phyloP scores from a whole-genome alignment of 92 coral and sea anemone species.

The Palythoa caribaeorum region DNA sequence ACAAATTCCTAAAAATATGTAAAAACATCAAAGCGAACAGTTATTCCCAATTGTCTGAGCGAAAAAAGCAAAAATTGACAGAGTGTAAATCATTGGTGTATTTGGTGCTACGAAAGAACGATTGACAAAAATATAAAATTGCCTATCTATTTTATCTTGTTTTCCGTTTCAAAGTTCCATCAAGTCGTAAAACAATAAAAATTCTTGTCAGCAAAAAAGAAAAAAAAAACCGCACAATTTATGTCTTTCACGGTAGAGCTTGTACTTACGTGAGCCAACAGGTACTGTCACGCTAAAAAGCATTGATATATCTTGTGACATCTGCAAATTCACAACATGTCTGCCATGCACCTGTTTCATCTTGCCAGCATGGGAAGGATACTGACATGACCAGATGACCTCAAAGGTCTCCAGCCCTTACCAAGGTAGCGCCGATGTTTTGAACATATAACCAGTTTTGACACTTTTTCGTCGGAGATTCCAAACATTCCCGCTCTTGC shows the following conservation, averaged over 20 bases:
- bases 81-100: background rate
- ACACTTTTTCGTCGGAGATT: background rate
- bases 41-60: background rate
- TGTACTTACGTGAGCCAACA: conserved; percentile 13
- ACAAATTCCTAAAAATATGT: too few relatives aligned
- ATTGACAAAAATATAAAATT: background rate
- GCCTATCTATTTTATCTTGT: background rate
- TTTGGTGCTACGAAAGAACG: background rate
- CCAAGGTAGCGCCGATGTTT: conserved; percentile 31
- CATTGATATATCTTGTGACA: background rate
- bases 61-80: background rate
- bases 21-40: background rate
- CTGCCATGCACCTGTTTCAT: background rate
- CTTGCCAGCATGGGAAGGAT: background rate
- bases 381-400: conserved; percentile 9
- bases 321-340: conserved; percentile 7
- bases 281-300: conserved; percentile 3
- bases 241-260: background rate
- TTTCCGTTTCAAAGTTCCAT: background rate
- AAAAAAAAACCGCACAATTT: background rate
- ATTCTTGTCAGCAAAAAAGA: background rate
- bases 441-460: conserved; percentile 9
- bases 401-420: background rate
- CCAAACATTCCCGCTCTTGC: conserved; percentile 35
- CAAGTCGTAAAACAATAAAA: background rate